These are phyloP conservation scores for Lasioglossum villosulum DNA, from an alignment of 2,888 invertebrate species.

Conservation along the genomic window DNA sequence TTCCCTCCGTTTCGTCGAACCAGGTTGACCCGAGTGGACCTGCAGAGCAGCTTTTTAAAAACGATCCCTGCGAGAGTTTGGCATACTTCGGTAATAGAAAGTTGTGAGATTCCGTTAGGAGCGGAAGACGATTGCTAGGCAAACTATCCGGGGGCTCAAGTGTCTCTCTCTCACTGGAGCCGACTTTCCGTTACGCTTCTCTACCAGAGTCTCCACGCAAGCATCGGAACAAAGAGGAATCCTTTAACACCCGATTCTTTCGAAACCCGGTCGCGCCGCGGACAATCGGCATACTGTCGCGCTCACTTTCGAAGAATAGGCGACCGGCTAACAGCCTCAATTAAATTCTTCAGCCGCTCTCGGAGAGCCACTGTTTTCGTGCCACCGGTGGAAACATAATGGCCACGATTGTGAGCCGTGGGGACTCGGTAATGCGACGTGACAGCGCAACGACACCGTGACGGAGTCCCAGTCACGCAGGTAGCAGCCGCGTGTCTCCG, in stretches of 20 bases:
- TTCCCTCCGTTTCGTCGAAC: not conserved
- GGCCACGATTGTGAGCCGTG: conserved; percentile 28
- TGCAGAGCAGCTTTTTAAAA: not conserved
- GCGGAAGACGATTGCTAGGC: conserved; percentile 11
- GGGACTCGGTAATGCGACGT: conserved; percentile 34
- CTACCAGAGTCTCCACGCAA: not conserved
- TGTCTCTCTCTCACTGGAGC: not conserved
- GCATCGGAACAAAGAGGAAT: not conserved
- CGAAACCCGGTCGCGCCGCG: not conserved
- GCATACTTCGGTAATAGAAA: conserved; percentile 8
- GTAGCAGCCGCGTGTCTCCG: conserved; percentile 1
- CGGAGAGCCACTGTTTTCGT: conserved; percentile 37
- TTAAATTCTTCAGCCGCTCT: conserved; percentile 1
- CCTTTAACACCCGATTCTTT: conserved; percentile 12
- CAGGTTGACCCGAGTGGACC: not conserved
- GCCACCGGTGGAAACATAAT: conserved; percentile 24
- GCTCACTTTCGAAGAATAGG: not conserved
- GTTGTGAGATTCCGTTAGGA: conserved; percentile 6
- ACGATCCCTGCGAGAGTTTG: conserved; percentile 4
- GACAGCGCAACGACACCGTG: conserved; percentile 40
- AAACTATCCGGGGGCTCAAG: not conserved
- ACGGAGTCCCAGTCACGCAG: conserved; percentile 42
- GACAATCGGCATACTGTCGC: not conserved
- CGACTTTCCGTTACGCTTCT: not conserved
- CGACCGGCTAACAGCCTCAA: not conserved